Percentiles rank a stretch among this genome's conserved stretches.
Evolutionary conservation across 2,888 invertebrate genomes (phyloP).

Genomic region (Actias luna): DNA sequence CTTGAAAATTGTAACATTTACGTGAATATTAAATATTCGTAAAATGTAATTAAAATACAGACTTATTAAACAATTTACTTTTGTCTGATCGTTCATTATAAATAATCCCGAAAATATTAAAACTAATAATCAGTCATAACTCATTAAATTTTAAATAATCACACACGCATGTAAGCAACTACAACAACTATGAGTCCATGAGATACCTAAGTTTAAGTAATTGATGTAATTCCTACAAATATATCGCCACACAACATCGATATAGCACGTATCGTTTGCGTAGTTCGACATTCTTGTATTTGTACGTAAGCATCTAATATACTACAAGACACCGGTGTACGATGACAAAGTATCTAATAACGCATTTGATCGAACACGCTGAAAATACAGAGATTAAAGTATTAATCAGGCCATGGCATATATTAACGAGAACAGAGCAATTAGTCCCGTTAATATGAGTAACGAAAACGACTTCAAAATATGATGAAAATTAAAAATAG

Average conservation of each 20-base stretch:
- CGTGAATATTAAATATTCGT: neutral
- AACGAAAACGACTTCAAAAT: neutral
- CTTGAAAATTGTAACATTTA: neutral
- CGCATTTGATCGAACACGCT: conserved; percentile 9
- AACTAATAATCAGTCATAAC: neutral
- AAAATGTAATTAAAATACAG: neutral
- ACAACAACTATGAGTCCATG: conserved; percentile 51
- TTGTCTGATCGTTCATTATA: neutral
- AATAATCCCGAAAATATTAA: neutral
- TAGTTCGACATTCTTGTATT: conserved; percentile 15
- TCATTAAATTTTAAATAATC: conserved; percentile 19
- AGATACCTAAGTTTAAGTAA: conserved; percentile 49
- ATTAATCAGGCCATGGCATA: neutral
- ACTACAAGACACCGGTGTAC: neutral
- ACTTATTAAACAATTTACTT: neutral
- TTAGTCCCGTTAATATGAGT: neutral
- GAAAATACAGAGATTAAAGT: neutral
- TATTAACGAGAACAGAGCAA: neutral
- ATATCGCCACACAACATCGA: conserved; percentile 29
- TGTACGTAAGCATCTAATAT: conserved; percentile 9
- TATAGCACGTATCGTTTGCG: conserved; percentile 31
- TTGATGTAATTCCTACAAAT: conserved; percentile 32
- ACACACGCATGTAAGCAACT: conserved; percentile 25
- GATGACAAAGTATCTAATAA: conserved; percentile 12
- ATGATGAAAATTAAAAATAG: neutral